Evolutionary conservation across 2,888 invertebrate species (phyloP).

Genomic region (Willowsia nigromaculata): DNA sequence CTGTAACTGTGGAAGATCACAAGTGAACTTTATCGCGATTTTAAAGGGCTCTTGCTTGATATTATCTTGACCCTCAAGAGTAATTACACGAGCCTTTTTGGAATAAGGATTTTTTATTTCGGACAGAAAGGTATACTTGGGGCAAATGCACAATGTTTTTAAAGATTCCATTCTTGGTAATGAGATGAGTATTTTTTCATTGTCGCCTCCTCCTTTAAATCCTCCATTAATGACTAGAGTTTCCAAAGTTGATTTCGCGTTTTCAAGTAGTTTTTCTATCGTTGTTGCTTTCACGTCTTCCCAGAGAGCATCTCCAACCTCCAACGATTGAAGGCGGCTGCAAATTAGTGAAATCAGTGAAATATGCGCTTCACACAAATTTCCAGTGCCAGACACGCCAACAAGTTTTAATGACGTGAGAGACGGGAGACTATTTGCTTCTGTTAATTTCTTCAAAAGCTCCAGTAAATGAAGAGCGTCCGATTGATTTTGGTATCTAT

Average conservation of each 20-base stretch:
- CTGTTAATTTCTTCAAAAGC: not conserved
- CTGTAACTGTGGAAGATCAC: slow-evolving; percentile 48
- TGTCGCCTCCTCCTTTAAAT: slow-evolving; percentile 61
- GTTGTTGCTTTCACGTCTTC: slow-evolving; percentile 64
- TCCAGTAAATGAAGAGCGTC: slow-evolving; percentile 50
- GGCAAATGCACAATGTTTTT: slow-evolving; percentile 66
- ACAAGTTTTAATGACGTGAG: slow-evolving; percentile 43
- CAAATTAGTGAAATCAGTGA: not conserved
- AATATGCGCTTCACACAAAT: slow-evolving; percentile 33
- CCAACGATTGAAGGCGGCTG: slow-evolving; percentile 41
- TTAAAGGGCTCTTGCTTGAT: slow-evolving; percentile 58
- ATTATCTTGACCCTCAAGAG: not conserved
- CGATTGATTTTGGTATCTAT: slow-evolving; percentile 40
- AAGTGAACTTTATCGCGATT: slow-evolving; percentile 49
- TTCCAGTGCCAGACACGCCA: slow-evolving; percentile 40
- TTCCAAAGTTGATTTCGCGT: slow-evolving; percentile 43
- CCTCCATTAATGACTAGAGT: slow-evolving; percentile 72
- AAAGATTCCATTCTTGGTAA: slow-evolving; percentile 70
- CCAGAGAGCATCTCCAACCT: slow-evolving; percentile 74
- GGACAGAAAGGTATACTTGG: slow-evolving; percentile 69
- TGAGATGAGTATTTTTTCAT: slow-evolving; percentile 55
- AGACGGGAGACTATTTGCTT: not conserved
- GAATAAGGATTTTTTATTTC: slow-evolving; percentile 66
- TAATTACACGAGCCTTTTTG: slow-evolving; percentile 56
- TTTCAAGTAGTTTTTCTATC: slow-evolving; percentile 61